Conservation (phyloP, 2,888 invertebrate genomes). For the Vandiemenella viatica region DNA sequence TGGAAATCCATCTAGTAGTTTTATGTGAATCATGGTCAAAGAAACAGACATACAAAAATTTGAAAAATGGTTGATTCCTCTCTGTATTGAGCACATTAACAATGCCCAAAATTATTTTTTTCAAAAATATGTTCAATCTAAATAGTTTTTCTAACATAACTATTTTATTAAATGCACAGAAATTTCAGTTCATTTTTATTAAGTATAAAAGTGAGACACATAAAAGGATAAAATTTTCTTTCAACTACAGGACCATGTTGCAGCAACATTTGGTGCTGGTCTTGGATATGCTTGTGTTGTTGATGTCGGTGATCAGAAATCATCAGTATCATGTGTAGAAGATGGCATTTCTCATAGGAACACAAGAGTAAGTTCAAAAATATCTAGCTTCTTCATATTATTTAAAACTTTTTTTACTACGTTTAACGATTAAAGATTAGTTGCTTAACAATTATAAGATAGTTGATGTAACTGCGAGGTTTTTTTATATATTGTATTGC, state of each 20-base stretch:
- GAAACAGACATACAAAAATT: no score
- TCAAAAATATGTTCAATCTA: background rate
- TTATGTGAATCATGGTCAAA: no score
- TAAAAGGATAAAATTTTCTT: background rate
- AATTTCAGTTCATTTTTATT: background rate
- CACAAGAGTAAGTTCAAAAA: constrained; percentile 44
- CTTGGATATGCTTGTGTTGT: constrained; percentile 85
- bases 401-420: background rate
- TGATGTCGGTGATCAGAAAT: constrained; percentile 90
- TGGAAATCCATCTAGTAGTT: no score
- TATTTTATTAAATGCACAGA: background rate
- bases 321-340: constrained; percentile 89
- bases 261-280: constrained; percentile 72
- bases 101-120: background rate
- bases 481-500: no score
- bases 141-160: background rate
- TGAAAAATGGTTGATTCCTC: no score
- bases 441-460: no score
- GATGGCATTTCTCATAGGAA: constrained; percentile 86
- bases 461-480: no score
- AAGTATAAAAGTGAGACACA: background rate
- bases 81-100: no score
- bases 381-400: background rate
- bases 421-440: no score
- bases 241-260: constrained; percentile 54